Percentiles rank a stretch among this genome's conserved stretches.
These are phyloP conservation scores for Pyrgus malvae DNA, from an alignment of 2,888 invertebrate species.

Conservation along the genomic window DNA sequence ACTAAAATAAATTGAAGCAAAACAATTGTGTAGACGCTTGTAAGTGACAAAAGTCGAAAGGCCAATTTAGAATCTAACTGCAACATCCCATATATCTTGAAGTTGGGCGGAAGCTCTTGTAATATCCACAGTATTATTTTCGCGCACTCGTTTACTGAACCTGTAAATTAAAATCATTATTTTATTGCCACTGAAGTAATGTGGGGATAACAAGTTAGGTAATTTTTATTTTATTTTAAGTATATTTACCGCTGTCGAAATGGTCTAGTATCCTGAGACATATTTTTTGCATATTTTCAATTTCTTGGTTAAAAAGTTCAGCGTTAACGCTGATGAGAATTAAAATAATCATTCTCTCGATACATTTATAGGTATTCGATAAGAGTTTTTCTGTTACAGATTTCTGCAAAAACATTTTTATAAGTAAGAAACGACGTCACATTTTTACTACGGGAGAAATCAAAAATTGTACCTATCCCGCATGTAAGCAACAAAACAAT, in stretches of 20 bases:
- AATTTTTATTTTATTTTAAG: too few relatives aligned
- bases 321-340: not conserved
- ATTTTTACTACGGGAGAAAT: too few relatives aligned
- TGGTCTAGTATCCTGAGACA: slow-evolving; percentile 6
- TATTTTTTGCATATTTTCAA: not conserved
- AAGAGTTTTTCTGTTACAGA: not conserved
- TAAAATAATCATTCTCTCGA: slow-evolving; percentile 3
- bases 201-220: too few relatives aligned
- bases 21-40: slow-evolving; percentile 27
- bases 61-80: slow-evolving; percentile 25
- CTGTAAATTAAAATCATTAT: not conserved
- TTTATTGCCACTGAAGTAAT: too few relatives aligned
- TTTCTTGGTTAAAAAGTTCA: slow-evolving; percentile 14
- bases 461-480: too few relatives aligned
- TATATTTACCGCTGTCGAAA: slow-evolving; percentile 5
- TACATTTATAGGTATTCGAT: not conserved
- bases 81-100: slow-evolving; percentile 22
- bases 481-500: too few relatives aligned
- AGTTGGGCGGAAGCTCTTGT: slow-evolving; percentile 26
- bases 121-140: slow-evolving; percentile 11
- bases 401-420: not conserved
- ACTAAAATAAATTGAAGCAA: slow-evolving; percentile 25
- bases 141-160: not conserved
- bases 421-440: too few relatives aligned
- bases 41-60: slow-evolving; percentile 24